Conservation (phyloP, 2,888 invertebrate species). For the Drosophila falleni region DNA sequence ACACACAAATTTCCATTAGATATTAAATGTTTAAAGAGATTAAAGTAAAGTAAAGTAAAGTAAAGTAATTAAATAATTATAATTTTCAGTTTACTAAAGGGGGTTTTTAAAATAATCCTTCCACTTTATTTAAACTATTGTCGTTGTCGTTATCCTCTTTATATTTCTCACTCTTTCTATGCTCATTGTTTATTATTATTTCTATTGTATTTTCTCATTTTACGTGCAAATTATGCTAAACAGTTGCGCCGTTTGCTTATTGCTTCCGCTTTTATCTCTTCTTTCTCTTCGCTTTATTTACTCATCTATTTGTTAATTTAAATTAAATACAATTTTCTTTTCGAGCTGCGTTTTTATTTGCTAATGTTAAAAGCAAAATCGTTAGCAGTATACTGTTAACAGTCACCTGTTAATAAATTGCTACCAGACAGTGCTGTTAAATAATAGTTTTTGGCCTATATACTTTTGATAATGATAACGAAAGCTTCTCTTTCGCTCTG, state of each 20-base stretch:
- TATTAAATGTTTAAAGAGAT: background rate
- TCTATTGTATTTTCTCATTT: constrained; percentile 28
- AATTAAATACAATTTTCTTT: constrained; percentile 17
- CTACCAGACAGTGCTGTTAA: constrained; percentile 15
- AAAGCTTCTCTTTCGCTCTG: background rate
- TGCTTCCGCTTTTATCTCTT: background rate
- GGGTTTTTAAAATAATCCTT: background rate
- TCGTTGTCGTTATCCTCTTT: background rate
- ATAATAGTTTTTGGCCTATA: constrained; percentile 14
- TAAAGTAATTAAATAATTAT: background rate
- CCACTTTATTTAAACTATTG: background rate
- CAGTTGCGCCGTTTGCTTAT: constrained; percentile 20
- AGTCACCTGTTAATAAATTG: background rate
- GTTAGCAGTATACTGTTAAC: constrained; percentile 4
- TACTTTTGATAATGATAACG: background rate
- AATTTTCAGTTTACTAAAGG: background rate
- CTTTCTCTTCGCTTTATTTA: constrained; percentile 6
- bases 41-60: too few relatives aligned
- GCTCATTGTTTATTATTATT: constrained; percentile 2
- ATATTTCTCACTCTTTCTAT: background rate
- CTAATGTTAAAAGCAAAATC: background rate
- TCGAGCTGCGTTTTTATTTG: constrained; percentile 5
- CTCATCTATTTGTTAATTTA: constrained; percentile 20
- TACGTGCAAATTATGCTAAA: constrained; percentile 63
- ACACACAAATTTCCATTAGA: background rate